Evolutionary conservation across 2,113 vertebrate species (phyloP).

Genomic region (Bufo gargarizans): DNA sequence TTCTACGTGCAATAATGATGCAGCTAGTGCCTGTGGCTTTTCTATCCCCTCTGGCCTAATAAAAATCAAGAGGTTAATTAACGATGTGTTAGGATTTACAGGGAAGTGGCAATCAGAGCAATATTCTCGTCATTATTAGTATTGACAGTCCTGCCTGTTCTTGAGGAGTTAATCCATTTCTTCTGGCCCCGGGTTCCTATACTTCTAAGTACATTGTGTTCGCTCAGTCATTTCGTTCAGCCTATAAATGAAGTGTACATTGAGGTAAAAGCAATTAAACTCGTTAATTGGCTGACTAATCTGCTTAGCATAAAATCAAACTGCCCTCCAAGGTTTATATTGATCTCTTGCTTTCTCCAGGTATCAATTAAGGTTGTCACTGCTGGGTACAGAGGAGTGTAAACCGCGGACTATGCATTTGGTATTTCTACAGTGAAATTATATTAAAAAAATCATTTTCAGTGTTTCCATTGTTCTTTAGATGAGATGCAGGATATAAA

Average conservation of each 20-base stretch:
- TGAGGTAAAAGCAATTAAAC: conserved; percentile 37
- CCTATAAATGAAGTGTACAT: neutral
- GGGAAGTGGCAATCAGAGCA: neutral
- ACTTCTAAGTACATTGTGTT: neutral
- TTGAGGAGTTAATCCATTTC: conserved; percentile 17
- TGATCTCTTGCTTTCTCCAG: conserved; percentile 18
- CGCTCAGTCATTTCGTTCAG: neutral
- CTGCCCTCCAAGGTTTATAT: conserved; percentile 5
- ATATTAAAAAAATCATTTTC: neutral
- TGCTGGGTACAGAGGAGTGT: neutral
- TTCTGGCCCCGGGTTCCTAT: neutral
- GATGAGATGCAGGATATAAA: neutral
- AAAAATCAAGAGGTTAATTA: conserved; percentile 4
- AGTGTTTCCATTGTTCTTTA: neutral
- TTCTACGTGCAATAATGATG: too few species aligned
- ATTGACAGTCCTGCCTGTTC: conserved; percentile 21
- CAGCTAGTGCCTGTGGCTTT: too few species aligned
- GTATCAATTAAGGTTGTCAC: neutral
- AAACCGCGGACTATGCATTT: neutral
- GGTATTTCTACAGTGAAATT: neutral
- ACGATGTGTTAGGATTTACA: neutral
- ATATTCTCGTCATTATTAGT: neutral
- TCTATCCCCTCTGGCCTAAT: too few species aligned
- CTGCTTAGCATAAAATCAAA: conserved; percentile 48
- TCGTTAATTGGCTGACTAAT: conserved; percentile 44